Evolutionary conservation across 1,140 invertebrate genomes (phyloP), one percentile per base, ranked within the genome.

Genomic region (Heliothis subflexa): DNA sequence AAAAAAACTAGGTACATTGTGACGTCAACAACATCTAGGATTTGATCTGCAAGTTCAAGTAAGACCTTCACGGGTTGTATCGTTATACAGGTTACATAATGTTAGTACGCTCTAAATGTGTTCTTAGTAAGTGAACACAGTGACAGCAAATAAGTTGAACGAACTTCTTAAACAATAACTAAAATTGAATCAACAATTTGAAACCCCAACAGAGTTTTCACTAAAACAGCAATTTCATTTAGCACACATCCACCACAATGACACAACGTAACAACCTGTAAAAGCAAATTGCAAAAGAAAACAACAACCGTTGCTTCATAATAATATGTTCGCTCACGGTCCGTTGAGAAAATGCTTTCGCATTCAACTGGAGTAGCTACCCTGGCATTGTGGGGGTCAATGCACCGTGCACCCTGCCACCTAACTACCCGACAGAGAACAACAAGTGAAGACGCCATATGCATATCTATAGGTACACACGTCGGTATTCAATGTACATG

Each of bases 341-440:
- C 80, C 85, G 88, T 84, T 75, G 84, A 81, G 82, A 86, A 84
- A 85, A 86, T 82, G 84, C 81, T 89, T 85, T 86, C 82, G 78
- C 85, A 89, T 89, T 87, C 84, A 83, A 83, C 81, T 79, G 68
- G 78, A 77, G 80, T 61, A 83, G 62, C 73, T 73, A 50, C 70
- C 81, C 78, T 68, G 72, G 77, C 76, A 64, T 80, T 73, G 75
- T 82, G 54, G 83, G 78, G 86, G 87, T 89, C 82, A 77, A 86
- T 74, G 85, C 77, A 83, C 85, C 74, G 61, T 21, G 72, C 80
- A 57, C 78, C 73, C 64, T 61, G 66, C 76, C 55, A 25, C 18
- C 55, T 25, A 72, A 77, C 47, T 68, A 55, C 66, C 68, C 68
- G 50, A 72, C 68, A 62, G 55, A 45, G 70, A 64, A 73, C 54